Evolutionary conservation across 1,140 invertebrate species (phyloP), one percentile per base, ranked within the genome.

Genomic region (Cydia fagiglandana): DNA sequence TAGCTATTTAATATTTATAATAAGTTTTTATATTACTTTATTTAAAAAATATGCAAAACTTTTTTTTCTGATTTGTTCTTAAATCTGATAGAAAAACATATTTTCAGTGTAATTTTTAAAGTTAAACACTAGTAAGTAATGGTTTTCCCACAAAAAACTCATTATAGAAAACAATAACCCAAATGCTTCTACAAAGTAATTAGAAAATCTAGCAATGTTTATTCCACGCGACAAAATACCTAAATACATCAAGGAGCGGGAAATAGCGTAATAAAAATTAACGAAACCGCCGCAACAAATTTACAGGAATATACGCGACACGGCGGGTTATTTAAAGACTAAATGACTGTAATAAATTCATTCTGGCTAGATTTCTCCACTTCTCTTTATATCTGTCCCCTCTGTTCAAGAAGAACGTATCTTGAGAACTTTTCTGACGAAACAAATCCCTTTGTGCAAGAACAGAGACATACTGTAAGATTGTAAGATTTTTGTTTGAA

Each of bases 261-360:
- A 68, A 70, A 70, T n/a, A 70, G 34, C 66, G 66, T 41, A 70
- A 70, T 34, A 17, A 70, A 17, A 70, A 70, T 70, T 70, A 70
- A 70, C 34, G n/a, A 70, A 70, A 70, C 66, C n/a, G 66, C 30
- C 12, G 30, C 66, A 70, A 38, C 66, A 38, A 70, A 70, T 70
- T 70, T 38, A 70, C 66, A 17, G 34, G 66, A 70, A 70, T 70
- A 70, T 38, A 38, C 66, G 66, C 34, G 66, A 70, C 66, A 70
- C 38, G 15, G 66, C 34, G 34, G 34, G 34, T 38, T 70, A 70
- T 70, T 70, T 70, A 70, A 70, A 70, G 56, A 24, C 34, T 38
- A 38, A 70, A 70, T 70, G 28, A 38, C 66, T 70, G 66, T 70
- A 38, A 70, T 70, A 70, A 70, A 70, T 70, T 70, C 66, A 38